These are phyloP conservation scores for Perccottus glenii DNA, from an alignment of 2,113 vertebrate genomes.

Conservation along the genomic window DNA sequence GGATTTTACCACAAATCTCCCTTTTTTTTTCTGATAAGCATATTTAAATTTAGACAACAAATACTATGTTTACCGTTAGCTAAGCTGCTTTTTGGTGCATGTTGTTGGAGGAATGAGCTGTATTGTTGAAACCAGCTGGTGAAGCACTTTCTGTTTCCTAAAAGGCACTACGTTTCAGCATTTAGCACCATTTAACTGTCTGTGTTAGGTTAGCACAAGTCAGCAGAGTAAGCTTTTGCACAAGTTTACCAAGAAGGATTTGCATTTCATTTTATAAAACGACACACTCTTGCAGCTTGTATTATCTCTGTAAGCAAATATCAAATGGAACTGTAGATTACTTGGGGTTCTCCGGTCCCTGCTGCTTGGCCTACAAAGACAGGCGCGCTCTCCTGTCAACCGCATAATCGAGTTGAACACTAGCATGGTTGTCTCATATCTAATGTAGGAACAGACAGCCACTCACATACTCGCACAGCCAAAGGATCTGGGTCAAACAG, in stretches of 20 bases:
- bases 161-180: background rate
- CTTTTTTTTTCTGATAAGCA: constrained; percentile 9
- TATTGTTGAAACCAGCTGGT: background rate
- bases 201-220: background rate
- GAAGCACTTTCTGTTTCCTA: background rate
- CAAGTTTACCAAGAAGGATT: constrained; percentile 6
- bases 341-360: background rate
- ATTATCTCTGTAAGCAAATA: constrained; percentile 23
- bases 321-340: constrained; percentile 11
- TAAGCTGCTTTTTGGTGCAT: background rate
- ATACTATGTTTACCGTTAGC: constrained; percentile 7
- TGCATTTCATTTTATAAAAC: constrained; percentile 28
- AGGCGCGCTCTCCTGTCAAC: constrained; percentile 19
- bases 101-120: background rate
- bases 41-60: background rate
- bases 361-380: constrained; percentile 22
- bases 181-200: background rate
- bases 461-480: constrained; percentile 14
- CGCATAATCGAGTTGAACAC: constrained; percentile 49
- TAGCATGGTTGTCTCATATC: constrained; percentile 40
- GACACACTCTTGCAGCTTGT: background rate
- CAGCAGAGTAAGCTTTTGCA: background rate
- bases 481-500: constrained; percentile 46
- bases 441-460: constrained; percentile 42
- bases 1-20: background rate